Evolutionary conservation across 2,797 vertebrate species (phyloP).

Genomic region (Acropternis orthonyx): DNA sequence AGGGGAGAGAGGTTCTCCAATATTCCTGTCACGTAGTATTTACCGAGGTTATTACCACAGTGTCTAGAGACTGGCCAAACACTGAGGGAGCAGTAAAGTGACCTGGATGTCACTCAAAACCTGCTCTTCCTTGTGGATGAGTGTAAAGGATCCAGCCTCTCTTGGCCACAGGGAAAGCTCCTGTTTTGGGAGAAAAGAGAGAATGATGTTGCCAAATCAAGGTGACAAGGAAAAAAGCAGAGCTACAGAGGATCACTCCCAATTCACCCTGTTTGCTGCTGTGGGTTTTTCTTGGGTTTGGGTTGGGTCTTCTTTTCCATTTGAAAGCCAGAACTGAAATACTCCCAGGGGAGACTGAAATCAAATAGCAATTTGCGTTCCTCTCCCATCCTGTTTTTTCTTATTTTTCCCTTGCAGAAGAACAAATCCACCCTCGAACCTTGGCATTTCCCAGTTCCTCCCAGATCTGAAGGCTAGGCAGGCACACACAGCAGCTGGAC

Average conservation of each 20-base stretch:
- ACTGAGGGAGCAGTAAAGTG: neutral
- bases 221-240: neutral
- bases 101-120: neutral
- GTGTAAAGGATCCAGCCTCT: neutral
- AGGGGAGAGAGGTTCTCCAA: neutral
- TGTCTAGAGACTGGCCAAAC: neutral
- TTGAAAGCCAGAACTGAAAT: conserved; percentile 33
- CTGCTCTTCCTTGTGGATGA: neutral
- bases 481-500: conserved; percentile 24
- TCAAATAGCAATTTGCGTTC: conserved; percentile 18
- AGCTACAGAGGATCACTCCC: neutral
- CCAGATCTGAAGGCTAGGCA: neutral
- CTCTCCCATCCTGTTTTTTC: conserved; percentile 34
- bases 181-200: neutral
- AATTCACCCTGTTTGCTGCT: neutral
- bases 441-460: conserved; percentile 21
- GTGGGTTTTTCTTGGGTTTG: neutral
- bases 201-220: neutral
- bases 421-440: conserved; percentile 12
- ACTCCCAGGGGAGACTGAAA: conserved; percentile 21
- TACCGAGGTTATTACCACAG: neutral
- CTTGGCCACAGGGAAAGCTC: neutral
- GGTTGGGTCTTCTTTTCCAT: neutral
- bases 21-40: neutral
- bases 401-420: conserved; percentile 33